Evolutionary conservation across 2,888 invertebrate species (phyloP).

Genomic region (Salticus scenicus): DNA sequence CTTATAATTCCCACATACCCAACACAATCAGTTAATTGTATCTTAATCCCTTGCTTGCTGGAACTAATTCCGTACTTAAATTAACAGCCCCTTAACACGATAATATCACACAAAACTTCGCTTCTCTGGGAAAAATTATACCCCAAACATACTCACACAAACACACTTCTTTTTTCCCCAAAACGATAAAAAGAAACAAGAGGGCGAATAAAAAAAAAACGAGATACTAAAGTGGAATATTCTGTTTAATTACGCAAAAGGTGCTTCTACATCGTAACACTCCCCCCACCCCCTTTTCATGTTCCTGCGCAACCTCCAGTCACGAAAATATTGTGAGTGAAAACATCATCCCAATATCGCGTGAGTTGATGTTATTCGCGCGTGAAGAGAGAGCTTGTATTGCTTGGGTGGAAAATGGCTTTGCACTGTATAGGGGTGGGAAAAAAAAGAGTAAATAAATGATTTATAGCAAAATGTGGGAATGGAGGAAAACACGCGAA

Average conservation of each 20-base stretch:
- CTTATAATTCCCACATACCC: conserved; percentile 2
- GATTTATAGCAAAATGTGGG: conserved; percentile 67
- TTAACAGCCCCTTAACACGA: conserved; percentile 15
- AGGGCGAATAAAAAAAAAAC: neutral
- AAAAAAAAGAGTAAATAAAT: conserved; percentile 65
- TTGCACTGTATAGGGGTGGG: conserved; percentile 23
- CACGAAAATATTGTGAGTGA: neutral
- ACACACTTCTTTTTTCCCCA: neutral
- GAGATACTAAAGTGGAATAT: neutral
- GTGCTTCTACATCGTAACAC: neutral
- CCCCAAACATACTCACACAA: neutral
- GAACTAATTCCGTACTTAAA: conserved; percentile 12
- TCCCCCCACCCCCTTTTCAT: neutral
- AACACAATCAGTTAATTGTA: conserved; percentile 19
- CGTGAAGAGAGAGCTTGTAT: conserved; percentile 48
- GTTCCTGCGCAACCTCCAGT: neutral
- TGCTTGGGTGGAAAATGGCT: conserved; percentile 60
- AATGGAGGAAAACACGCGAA: conserved; percentile 68
- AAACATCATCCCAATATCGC: conserved; percentile 41
- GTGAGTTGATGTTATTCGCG: conserved; percentile 44
- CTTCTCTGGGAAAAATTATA: conserved; percentile 1
- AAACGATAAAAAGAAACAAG: neutral
- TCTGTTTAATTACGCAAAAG: conserved; percentile 53
- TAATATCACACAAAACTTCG: neutral
- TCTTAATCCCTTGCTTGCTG: neutral